Evolutionary conservation across 1,140 invertebrate genomes (phyloP), one percentile per base, ranked within the genome.

Genomic region (Brachionus manjavacas): DNA sequence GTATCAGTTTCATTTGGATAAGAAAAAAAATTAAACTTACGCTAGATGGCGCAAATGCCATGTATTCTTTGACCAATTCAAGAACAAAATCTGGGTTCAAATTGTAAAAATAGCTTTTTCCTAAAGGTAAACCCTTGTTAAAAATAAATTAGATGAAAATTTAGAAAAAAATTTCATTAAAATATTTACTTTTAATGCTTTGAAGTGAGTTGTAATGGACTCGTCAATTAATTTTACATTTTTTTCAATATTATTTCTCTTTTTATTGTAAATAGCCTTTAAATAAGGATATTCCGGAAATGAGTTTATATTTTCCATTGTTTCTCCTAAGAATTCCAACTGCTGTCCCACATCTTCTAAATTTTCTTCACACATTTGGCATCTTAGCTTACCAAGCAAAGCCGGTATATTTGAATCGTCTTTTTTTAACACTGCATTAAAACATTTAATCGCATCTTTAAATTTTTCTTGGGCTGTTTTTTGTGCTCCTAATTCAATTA

Each of bases 81-180:
- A 96, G 87, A 25, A 96, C 90, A 85, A 97, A 94, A 89, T 95
- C 94, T 2, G 95, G 94, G 90, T 98, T 94, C 28, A 98, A 89
- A 43, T 90, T 87, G 14, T 91, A 90, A 7, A 96, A 90, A 87
- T 96, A 97, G 1, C 92, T 88, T 12, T 93, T 90, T 25, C 95
- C 94, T 86, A 94, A 94, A 0, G 93, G 91, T 66, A 93, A 88
- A 2, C 90, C 90, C 85, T 93, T 23, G 7, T 85, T 35, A 31
- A 68, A 12, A 35, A 28, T 2, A 31, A 68, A 68, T 20, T n/a
- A 68, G 20, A 39, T n/a, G 14, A 68, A 68, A 72, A 43, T 7
- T 35, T 0, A 35, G 0, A 0, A 35, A 35, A 0, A 1, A 35
- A 35, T 6, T 35, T 35, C 14, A n/a, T 39, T 3, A 3, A 16